A percentile compares a stretch with the other conserved stretches of the same genome.
These are phyloP conservation scores for Xestoiulus laeticollis DNA, from an alignment of 2,888 invertebrate genomes.

Conservation along the genomic window DNA sequence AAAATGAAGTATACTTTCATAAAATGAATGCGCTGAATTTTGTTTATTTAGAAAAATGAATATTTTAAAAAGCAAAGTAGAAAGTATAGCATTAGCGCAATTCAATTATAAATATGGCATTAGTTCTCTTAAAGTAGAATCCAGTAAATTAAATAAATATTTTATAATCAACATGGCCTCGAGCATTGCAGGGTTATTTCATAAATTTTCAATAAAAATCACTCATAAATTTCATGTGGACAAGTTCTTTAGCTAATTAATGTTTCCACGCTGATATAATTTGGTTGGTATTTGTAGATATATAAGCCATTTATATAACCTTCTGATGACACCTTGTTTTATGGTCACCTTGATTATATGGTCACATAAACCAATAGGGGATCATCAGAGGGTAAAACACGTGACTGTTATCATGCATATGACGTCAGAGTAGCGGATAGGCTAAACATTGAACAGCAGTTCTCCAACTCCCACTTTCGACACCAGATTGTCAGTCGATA, in stretches of 20 bases:
- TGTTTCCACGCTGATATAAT: too few relatives aligned
- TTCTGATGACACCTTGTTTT: too few relatives aligned
- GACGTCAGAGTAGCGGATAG: neutral
- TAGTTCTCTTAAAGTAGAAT: neutral
- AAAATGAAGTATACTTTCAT: neutral
- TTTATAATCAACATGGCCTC: too few relatives aligned
- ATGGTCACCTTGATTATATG: too few relatives aligned
- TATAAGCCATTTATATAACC: too few relatives aligned
- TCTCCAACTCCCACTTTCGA: neutral
- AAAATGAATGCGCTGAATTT: neutral
- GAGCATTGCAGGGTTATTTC: too few relatives aligned
- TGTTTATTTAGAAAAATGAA: neutral
- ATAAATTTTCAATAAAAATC: neutral
- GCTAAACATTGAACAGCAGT: too few relatives aligned
- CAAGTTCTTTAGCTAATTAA: too few relatives aligned
- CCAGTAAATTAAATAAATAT: neutral
- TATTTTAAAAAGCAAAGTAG: neutral
- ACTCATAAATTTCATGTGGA: neutral
- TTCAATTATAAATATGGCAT: conserved; percentile 14
- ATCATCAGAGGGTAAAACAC: too few relatives aligned
- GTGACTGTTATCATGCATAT: too few relatives aligned
- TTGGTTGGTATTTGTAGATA: too few relatives aligned
- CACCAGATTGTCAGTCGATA: conserved; percentile 27
- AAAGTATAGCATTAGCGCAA: neutral
- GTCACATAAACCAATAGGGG: too few relatives aligned